These are phyloP conservation scores for Sturnus vulgaris DNA, from an alignment of 2,113 vertebrate genomes.

Conservation along the genomic window DNA sequence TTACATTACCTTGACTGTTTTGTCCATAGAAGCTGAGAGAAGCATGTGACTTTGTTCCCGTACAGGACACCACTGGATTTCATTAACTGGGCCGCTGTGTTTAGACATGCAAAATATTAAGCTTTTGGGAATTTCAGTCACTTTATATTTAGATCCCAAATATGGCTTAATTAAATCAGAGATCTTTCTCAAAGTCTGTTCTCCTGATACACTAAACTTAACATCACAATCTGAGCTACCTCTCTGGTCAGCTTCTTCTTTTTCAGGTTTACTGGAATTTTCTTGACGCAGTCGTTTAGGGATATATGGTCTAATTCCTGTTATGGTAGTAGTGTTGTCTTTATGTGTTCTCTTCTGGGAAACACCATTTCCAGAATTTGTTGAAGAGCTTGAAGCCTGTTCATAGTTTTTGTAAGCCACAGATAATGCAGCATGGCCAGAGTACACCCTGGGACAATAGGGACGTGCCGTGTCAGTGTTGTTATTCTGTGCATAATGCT, in stretches of 20 bases:
- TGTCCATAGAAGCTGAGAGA: constrained; percentile 94
- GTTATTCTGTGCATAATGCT: background rate
- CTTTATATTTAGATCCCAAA: constrained; percentile 68
- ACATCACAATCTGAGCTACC: background rate
- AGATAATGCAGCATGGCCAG: background rate
- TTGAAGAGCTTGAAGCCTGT: background rate
- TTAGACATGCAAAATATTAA: constrained; percentile 75
- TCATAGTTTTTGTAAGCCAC: background rate
- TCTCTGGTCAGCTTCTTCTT: background rate
- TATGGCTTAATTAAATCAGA: constrained; percentile 82
- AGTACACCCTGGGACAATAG: background rate
- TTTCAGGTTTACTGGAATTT: background rate
- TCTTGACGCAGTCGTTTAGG: constrained; percentile 82
- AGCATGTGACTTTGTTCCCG: constrained; percentile 84
- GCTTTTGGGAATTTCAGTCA: constrained; percentile 76
- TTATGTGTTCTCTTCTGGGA: constrained; percentile 48
- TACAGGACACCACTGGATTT: constrained; percentile 87
- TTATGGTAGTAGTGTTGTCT: background rate
- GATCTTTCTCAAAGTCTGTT: constrained; percentile 41
- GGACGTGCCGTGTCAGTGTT: background rate
- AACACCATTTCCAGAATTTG: background rate
- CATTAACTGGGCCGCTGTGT: constrained; percentile 86
- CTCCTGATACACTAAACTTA: background rate
- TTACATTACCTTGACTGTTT: constrained; percentile 87
- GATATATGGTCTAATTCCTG: constrained; percentile 82